A percentile compares a stretch with the other conserved stretches of the same genome.
phyloP scores from a whole-genome alignment of 2,888 invertebrate genomes.

The Temnothorax ravouxi region DNA sequence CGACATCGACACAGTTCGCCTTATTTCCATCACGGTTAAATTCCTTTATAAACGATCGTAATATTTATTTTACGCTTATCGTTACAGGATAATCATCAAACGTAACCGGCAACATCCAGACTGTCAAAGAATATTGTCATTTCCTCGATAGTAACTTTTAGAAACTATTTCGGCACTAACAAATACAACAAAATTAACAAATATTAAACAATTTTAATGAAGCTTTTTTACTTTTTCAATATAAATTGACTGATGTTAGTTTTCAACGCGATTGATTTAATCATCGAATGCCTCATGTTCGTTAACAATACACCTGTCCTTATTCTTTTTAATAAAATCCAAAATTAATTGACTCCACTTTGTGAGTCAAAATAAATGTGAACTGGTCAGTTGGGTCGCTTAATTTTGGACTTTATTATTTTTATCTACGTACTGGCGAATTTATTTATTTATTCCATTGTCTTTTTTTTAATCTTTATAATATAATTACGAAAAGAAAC shows the following conservation, averaged over 20 bases:
- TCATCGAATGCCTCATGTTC: neutral
- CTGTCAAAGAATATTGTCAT: neutral
- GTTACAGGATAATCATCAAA: slow-evolving; percentile 5
- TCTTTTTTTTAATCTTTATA: neutral
- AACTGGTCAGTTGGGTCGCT: too few relatives aligned
- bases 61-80: slow-evolving; percentile 37
- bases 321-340: too few relatives aligned
- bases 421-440: too few relatives aligned
- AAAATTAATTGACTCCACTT: too few relatives aligned
- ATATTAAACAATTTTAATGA: neutral
- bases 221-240: neutral
- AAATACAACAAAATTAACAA: slow-evolving; percentile 29
- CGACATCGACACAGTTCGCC: neutral
- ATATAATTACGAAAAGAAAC: neutral
- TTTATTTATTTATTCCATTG: too few relatives aligned
- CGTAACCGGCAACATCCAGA: neutral
- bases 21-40: slow-evolving; percentile 14
- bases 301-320: neutral
- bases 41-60: slow-evolving; percentile 22
- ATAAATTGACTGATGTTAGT: neutral
- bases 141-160: neutral
- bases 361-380: too few relatives aligned
- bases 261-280: neutral
- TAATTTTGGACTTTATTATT: too few relatives aligned
- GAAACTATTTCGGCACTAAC: neutral